Conservation (phyloP, 2,113 vertebrate genomes). For the Xyliphius kryptos region DNA sequence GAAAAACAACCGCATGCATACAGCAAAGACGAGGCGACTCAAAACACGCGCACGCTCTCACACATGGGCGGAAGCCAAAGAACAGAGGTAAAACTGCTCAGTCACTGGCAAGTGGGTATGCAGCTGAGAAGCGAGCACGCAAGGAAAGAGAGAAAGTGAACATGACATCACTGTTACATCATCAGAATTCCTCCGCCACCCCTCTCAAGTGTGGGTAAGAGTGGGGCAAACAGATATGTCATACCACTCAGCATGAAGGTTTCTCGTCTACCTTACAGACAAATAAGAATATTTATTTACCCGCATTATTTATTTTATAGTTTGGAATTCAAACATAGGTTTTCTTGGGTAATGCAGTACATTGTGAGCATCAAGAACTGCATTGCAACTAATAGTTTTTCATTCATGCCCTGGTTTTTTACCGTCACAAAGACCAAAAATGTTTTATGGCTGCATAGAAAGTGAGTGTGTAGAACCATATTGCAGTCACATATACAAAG, state of each 20-base stretch:
- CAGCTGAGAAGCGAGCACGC: constrained; percentile 1
- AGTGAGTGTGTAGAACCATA: too few relatives aligned
- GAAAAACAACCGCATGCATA: constrained; percentile 15
- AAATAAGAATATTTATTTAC: too few relatives aligned
- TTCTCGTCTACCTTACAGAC: constrained; percentile 34
- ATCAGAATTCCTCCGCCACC: constrained; percentile 37
- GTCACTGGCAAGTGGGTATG: constrained; percentile 40
- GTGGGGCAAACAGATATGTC: constrained; percentile 48
- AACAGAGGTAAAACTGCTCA: constrained; percentile 55
- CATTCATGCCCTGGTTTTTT: too few relatives aligned
- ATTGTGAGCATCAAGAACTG: too few relatives aligned
- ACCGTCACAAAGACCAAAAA: too few relatives aligned
- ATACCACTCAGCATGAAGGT: constrained; percentile 30
- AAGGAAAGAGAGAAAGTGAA: constrained; percentile 47
- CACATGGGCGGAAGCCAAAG: constrained; percentile 49
- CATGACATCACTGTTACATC: constrained; percentile 52
- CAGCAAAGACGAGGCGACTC: constrained; percentile 52
- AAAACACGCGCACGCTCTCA: constrained; percentile 38
- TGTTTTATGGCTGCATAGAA: too few relatives aligned
- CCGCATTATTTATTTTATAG: too few relatives aligned
- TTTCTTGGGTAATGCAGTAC: too few relatives aligned
- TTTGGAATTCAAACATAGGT: too few relatives aligned
- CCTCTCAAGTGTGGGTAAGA: constrained; percentile 5
- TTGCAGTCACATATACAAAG: too few relatives aligned
- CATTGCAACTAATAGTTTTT: too few relatives aligned